Base-by-base conservation (phyloP, 2,888 invertebrate genomes). In the Heliothis peltigera region DNA sequence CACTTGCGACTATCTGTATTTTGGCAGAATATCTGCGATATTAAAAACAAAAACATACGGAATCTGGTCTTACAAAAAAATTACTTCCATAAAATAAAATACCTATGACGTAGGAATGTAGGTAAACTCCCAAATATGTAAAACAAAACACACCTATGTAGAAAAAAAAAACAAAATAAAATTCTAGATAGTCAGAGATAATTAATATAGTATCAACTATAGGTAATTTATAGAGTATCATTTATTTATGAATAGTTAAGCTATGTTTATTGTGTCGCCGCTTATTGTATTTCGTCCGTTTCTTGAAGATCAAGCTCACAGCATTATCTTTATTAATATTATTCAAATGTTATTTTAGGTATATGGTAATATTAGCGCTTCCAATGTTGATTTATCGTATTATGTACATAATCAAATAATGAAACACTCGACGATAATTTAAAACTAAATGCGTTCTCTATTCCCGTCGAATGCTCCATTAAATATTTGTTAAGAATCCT, bases 291-390 rank as follows among this genome's bases (percentile, higher is more conserved):
- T 78, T 77, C 73, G 79, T 82, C 77, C 73, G 57, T 61, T 65
- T 47, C 52, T 49, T 47, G 56, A 64, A 67, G 58, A 75, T 64
- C 70, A 70, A 77, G 64, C 48, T 61, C 55, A 49, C 49, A 53
- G 53, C 42, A 18, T 28, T 48, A 22, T 46, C 22, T 35, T 54
- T 25, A 59, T 61, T 71, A 32, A 47, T 42, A 8, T 49, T 28
- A 60, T 32, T 18, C 32, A 65, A 70, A 60, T 19, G 22, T 64
- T 71, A 77, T 52, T 47, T 68, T 58, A 66, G 55, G 28, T 28
- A 28, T 28, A 67, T 70, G 6, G 5, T 75, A 64, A 65, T 71
- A 60, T 61, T 65, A 80, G 85, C 82, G 85, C 85, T 85, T 87
- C 86, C 86, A 84, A 68, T 46, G 56, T 76, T 76, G 53, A 71